Base-by-base conservation (phyloP, 2,888 invertebrate genomes). In the Brenthis hecate region DNA sequence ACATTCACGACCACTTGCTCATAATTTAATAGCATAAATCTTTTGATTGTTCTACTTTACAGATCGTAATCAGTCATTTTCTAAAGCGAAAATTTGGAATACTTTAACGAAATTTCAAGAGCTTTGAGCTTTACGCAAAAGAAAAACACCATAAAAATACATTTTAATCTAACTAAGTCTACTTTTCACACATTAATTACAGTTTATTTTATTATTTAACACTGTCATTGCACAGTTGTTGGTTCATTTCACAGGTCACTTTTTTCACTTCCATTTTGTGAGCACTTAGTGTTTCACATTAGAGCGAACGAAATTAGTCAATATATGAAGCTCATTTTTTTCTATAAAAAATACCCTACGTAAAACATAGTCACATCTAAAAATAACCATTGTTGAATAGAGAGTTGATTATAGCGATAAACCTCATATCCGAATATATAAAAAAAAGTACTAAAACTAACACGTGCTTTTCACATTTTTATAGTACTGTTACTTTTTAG, bases 121-220 rank as follows among this genome's bases (percentile, higher is more conserved):
- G 56, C 64, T 76, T 81, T 81, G 78, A 80, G 81, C 81, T 81
- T 74, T 78, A 81, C 77, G 74, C 76, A 77, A 80, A 76, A 70
- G 78, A 72, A 67, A 68, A 63, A 76, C 77, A 19, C 19, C 19
- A 76, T 73, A 76, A 77, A 81, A 80, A 80, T 79, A 83, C 79
- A 78, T 80, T 19, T 77, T 77, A 80, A 77, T 74, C 76, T 78
- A 78, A 73, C 80, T 83, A 85, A 82, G 75, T 79, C 83, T 86
- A 86, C 76, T 73, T 77, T 74, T 83, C 79, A 80, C 81, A 84
- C 81, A 77, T 73, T 80, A 77, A 79, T 80, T 81, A 81, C 75
- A 79, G 74, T 76, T 75, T 72, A 76, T 78, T 74, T 75, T 73
- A 76, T 78, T 74, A 65, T 65, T 69, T 75, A 77, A 79, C 78